Conservation (phyloP, 2,888 invertebrate genomes). For the Nemotelus pantherinus region DNA sequence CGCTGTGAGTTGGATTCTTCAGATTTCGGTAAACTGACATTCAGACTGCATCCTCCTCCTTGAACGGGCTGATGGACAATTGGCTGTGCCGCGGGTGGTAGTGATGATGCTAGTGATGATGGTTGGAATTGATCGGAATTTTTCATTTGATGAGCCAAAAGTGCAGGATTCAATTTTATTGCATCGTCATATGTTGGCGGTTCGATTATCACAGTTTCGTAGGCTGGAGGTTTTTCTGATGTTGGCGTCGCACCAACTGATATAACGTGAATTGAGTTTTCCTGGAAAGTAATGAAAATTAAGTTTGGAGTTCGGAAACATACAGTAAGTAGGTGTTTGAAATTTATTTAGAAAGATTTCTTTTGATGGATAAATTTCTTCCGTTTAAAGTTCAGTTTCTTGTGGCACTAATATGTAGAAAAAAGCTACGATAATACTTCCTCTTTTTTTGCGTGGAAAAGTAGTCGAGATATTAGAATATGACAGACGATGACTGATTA, state of each 20-base stretch:
- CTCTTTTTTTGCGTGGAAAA: too few species aligned
- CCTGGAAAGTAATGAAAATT: constrained; percentile 63
- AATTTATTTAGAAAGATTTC: not conserved
- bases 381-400: not conserved
- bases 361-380: not conserved
- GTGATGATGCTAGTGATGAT: not conserved
- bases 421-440: too few species aligned
- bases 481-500: too few species aligned
- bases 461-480: too few species aligned
- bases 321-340: constrained; percentile 41
- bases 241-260: constrained; percentile 67
- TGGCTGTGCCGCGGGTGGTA: not conserved
- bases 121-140: not conserved
- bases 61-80: constrained; percentile 12
- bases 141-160: constrained; percentile 1
- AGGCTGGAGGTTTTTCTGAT: constrained; percentile 77
- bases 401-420: too few species aligned
- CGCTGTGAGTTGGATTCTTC: constrained; percentile 16
- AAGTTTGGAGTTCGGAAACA: constrained; percentile 39
- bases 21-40: constrained; percentile 12
- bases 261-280: constrained; percentile 73
- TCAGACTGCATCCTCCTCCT: constrained; percentile 21
- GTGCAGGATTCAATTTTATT: constrained; percentile 72
- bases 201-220: constrained; percentile 73
- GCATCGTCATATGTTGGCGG: constrained; percentile 80